phyloP scores from a whole-genome alignment of 2,888 invertebrate species.

The Nebria brevicollis region DNA sequence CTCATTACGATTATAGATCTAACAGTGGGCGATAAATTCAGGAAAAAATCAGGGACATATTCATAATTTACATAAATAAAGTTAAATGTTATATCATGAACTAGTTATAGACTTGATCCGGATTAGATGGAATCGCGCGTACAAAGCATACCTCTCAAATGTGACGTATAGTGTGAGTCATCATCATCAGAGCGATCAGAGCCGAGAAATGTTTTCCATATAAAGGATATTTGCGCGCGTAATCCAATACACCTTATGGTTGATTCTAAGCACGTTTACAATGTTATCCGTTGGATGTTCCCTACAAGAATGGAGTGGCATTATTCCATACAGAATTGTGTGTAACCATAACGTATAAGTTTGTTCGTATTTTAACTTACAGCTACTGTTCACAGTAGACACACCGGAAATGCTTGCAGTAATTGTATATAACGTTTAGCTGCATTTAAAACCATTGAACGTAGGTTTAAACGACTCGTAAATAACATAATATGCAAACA shows the following conservation, averaged over 20 bases:
- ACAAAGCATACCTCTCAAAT: not conserved
- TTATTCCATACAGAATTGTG: not conserved
- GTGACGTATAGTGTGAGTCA: not conserved
- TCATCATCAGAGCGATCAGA: not conserved
- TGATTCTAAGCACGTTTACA: not conserved
- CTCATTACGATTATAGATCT: not conserved
- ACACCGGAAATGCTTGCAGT: not conserved
- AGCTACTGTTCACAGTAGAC: not conserved
- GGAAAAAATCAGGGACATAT: not conserved
- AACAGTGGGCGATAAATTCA: not conserved
- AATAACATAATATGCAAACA: too few relatives aligned
- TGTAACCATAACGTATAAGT: not conserved
- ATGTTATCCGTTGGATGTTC: not conserved
- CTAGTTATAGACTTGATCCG: not conserved
- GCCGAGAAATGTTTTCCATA: not conserved
- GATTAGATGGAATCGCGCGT: not conserved
- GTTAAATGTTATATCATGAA: not conserved
- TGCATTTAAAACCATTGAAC: not conserved
- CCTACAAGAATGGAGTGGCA: not conserved
- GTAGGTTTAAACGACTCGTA: not conserved
- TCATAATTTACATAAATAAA: not conserved
- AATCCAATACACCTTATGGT: not conserved
- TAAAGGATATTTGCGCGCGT: conserved; percentile 1
- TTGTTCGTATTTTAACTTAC: not conserved
- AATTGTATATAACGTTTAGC: too few relatives aligned